Conservation (phyloP, 1,140 invertebrate species). For the Ceratina calcarata region DNA sequence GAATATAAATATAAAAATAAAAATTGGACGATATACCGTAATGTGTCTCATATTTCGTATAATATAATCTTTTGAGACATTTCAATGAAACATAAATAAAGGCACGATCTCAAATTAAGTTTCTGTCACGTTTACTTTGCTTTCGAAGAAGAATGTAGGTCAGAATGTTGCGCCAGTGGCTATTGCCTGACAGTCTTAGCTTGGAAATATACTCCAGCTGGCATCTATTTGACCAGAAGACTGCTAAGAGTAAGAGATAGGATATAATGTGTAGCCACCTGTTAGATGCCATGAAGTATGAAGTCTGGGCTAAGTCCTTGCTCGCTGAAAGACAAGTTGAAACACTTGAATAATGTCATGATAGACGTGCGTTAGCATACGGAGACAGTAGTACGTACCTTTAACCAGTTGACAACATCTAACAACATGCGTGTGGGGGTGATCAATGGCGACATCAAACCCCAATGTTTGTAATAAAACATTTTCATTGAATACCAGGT, state of each 20-base stretch:
- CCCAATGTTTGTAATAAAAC: slow-evolving; percentile 97
- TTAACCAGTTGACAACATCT: slow-evolving; percentile 95
- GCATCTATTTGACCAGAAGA: slow-evolving; percentile 64
- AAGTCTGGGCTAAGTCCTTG: slow-evolving; percentile 97
- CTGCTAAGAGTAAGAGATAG: slow-evolving; percentile 63
- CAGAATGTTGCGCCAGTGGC: slow-evolving; percentile 55
- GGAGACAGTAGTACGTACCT: slow-evolving; percentile 83
- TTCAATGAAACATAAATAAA: neutral
- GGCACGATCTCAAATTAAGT: too few species aligned
- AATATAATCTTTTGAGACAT: slow-evolving; percentile 39
- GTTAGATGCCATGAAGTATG: slow-evolving; percentile 99
- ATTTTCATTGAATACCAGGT: slow-evolving; percentile 97
- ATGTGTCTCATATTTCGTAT: slow-evolving; percentile 19
- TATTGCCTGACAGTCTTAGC: slow-evolving; percentile 51
- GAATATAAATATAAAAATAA: slow-evolving; percentile 53
- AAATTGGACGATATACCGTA: slow-evolving; percentile 48
- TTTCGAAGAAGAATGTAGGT: slow-evolving; percentile 33
- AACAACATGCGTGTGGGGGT: slow-evolving; percentile 98
- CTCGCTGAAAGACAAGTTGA: slow-evolving; percentile 85
- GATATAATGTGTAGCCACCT: slow-evolving; percentile 82
- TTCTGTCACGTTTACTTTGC: slow-evolving; percentile 41
- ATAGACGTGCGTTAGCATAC: neutral
- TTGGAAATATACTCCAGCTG: slow-evolving; percentile 53
- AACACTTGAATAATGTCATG: slow-evolving; percentile 50
- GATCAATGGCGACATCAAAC: slow-evolving; percentile 97